Evolutionary conservation across 2,888 invertebrate genomes (phyloP).

Genomic region (Trichopria drosophilae): DNA sequence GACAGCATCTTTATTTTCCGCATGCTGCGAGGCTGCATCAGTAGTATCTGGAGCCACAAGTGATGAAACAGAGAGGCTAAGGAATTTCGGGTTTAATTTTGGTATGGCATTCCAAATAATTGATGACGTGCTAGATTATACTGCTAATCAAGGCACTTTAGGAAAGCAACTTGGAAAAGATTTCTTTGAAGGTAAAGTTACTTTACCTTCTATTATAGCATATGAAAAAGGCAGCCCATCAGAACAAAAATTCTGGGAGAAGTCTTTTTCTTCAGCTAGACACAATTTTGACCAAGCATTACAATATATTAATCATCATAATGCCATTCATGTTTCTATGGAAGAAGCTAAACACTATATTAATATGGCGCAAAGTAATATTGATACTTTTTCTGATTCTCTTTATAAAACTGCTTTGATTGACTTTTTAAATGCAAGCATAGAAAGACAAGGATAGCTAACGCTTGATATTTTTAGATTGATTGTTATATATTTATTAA

Average conservation of each 20-base stretch:
- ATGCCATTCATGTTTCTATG: conserved; percentile 16
- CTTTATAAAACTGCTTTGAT: conserved; percentile 15
- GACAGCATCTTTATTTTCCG: conserved; percentile 13
- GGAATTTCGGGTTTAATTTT: conserved; percentile 14
- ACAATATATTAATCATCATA: conserved; percentile 14
- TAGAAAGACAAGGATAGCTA: conserved; percentile 14
- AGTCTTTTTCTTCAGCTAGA: conserved; percentile 15
- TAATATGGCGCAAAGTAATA: conserved; percentile 14
- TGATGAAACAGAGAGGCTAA: conserved; percentile 8
- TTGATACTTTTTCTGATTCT: conserved; percentile 16
- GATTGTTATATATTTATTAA: conserved; percentile 14
- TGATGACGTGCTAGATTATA: conserved; percentile 13
- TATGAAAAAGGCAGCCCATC: conserved; percentile 10
- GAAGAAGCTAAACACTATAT: conserved; percentile 15
- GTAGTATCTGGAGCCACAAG: conserved; percentile 10
- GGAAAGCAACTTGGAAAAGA: conserved; percentile 14
- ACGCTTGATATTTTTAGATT: conserved; percentile 13
- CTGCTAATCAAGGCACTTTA: conserved; percentile 2
- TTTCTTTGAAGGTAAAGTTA: conserved; percentile 11
- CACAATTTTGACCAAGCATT: conserved; percentile 16
- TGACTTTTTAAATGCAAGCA: conserved; percentile 15
- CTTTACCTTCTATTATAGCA: conserved; percentile 10
- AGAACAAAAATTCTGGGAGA: conserved; percentile 15
- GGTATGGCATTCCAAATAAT: conserved; percentile 17
- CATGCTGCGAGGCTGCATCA: conserved; percentile 6